These are phyloP conservation scores for Pollenia griseotomentosa DNA, from an alignment of 2,888 invertebrate genomes.

Conservation along the genomic window DNA sequence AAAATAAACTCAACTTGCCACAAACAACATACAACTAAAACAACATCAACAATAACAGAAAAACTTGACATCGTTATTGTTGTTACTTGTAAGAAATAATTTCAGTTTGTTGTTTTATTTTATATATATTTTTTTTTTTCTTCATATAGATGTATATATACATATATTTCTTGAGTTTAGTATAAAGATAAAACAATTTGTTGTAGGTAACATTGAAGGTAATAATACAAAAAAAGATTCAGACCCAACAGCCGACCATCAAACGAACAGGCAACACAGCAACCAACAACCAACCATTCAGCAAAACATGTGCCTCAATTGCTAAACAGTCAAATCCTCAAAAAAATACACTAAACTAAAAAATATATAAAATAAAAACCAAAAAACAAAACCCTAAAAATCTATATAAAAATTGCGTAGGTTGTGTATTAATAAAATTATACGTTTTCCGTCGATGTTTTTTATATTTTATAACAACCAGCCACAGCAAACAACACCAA, in stretches of 20 bases:
- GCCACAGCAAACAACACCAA: conserved; percentile 1
- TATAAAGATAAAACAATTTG: conserved; percentile 73
- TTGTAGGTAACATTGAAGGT: conserved; percentile 71
- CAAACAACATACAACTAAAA: conserved; percentile 51
- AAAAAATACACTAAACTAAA: conserved; percentile 21
- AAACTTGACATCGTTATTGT: conserved; percentile 73
- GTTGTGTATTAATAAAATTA: conserved; percentile 73
- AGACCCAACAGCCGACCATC: neutral
- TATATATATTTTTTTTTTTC: neutral
- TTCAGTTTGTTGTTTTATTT: conserved; percentile 58
- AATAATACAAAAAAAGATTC: conserved; percentile 33
- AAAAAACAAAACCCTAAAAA: conserved; percentile 19
- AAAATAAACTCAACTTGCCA: conserved; percentile 64
- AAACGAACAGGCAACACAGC: neutral
- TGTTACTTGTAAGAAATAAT: conserved; percentile 69
- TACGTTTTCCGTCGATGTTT: conserved; percentile 61
- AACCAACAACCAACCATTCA: conserved; percentile 32
- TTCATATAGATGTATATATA: no score
- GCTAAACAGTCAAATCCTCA: conserved; percentile 63
- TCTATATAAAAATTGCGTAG: conserved; percentile 69
- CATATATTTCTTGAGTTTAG: neutral
- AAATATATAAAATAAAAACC: conserved; percentile 22
- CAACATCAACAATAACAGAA: neutral
- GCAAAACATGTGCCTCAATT: conserved; percentile 69
- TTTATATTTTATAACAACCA: conserved; percentile 39